phyloP scores from a whole-genome alignment of 2,888 invertebrate genomes.

The Latrodectus elegans region DNA sequence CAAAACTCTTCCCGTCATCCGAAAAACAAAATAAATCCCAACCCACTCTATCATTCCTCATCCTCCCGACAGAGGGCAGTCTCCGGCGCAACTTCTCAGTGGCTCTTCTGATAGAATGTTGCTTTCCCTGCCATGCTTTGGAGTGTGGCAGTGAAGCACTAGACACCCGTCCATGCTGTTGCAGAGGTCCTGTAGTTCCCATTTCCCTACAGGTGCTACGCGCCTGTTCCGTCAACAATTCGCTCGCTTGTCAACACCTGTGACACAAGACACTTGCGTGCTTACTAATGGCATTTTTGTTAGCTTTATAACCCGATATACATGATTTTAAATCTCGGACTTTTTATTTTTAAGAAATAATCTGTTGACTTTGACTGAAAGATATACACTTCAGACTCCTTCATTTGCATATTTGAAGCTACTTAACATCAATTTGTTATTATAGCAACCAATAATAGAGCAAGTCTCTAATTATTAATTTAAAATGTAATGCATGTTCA shows the following conservation, averaged over 20 bases:
- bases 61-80: slow-evolving; percentile 59
- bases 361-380: too few relatives aligned
- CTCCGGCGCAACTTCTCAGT: slow-evolving; percentile 37
- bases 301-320: too few relatives aligned
- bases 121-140: slow-evolving; percentile 56
- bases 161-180: slow-evolving; percentile 53
- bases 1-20: slow-evolving; percentile 16
- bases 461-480: too few relatives aligned
- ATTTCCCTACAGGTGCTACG: slow-evolving; percentile 34
- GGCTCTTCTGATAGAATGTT: slow-evolving; percentile 39
- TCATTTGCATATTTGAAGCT: too few relatives aligned
- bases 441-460: too few relatives aligned
- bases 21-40: slow-evolving; percentile 33
- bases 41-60: slow-evolving; percentile 32
- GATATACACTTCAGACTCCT: too few relatives aligned
- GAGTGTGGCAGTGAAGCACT: slow-evolving; percentile 48
- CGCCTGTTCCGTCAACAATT: not conserved
- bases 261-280: not conserved
- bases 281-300: too few relatives aligned
- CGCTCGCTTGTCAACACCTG: slow-evolving; percentile 9
- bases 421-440: too few relatives aligned
- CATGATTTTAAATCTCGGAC: too few relatives aligned
- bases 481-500: too few relatives aligned
- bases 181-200: slow-evolving; percentile 26
- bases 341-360: too few relatives aligned